phyloP scores from a whole-genome alignment of 2,797 vertebrate genomes.

The Lagodon rhomboides region DNA sequence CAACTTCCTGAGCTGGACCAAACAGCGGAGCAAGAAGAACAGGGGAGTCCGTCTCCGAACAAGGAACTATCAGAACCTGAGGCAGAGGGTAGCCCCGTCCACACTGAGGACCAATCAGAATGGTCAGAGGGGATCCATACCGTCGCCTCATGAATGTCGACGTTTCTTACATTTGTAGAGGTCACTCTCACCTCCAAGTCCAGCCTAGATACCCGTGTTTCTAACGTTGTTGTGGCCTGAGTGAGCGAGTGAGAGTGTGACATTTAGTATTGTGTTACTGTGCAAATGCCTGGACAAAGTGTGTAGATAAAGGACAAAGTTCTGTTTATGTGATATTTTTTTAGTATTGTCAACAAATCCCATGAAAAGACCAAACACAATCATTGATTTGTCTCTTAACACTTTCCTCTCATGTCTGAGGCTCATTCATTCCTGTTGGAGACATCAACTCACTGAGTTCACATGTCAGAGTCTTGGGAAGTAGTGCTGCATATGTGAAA shows the following conservation, averaged over 20 bases:
- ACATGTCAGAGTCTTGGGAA: neutral
- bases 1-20: constrained; percentile 71
- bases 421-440: neutral
- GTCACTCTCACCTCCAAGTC: constrained; percentile 64
- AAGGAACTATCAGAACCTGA: constrained; percentile 73
- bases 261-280: constrained; percentile 24
- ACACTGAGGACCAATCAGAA: constrained; percentile 85
- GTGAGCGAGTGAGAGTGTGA: constrained; percentile 33
- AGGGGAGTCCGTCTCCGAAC: constrained; percentile 49
- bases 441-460: neutral
- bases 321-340: constrained; percentile 49
- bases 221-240: constrained; percentile 56
- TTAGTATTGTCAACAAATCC: constrained; percentile 40
- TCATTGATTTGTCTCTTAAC: neutral
- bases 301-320: constrained; percentile 22
- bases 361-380: constrained; percentile 31
- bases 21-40: constrained; percentile 65
- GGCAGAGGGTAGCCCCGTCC: constrained; percentile 75
- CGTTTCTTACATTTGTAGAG: constrained; percentile 71
- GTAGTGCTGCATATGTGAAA: too few relatives aligned
- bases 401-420: neutral
- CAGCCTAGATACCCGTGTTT: constrained; percentile 71
- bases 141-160: constrained; percentile 69
- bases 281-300: constrained; percentile 5
- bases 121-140: constrained; percentile 71